Evolutionary conservation across 2,888 invertebrate genomes (phyloP), one percentile per base, ranked within the genome.

Genomic region (Chromoteleia sp.): DNA sequence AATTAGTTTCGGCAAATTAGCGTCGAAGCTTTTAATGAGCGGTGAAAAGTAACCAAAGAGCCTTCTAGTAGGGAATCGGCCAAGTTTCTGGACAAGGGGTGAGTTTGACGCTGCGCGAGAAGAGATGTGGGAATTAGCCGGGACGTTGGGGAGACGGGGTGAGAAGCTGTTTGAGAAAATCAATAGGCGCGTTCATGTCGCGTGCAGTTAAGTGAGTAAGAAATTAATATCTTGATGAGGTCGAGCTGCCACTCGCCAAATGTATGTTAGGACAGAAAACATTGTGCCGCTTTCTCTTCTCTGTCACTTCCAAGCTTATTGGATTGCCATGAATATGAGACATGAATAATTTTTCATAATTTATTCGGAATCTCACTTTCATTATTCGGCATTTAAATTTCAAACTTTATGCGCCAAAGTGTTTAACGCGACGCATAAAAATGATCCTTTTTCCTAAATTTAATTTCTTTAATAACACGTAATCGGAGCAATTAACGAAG

Each of bases 141-240:
- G 71, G 58, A 58, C 68, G 56, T 21, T 14, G 54, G 74, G 63
- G 65, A 74, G 39, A 12, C 19, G 61, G 71, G 65, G 70, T 25
- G 67, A 77, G 79, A 77, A 84, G 84, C 83, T 83, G 85, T 84
- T 85, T 85, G 84, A 84, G 88, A 88, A 89, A 89, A 90, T 90
- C 89, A 89, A 90, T 89, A 89, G 86, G 87, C 87, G 85, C 88
- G 87, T 89, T 89, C 86, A 85, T 86, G 88, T 90, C 89, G 90
- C 90, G 90, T 90, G 90, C 89, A 87, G 88, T 87, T 89, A 89
- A 90, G 89, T 89, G 89, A 89, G 88, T 86, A 87, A 89, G 89
- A 88, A 90, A 90, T 89, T 90, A 90, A 90, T 90, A 89, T 89
- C 89, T 88, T 86, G 87, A 88, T 89, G 89, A 87, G 88, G 88